Evolutionary conservation across 2,797 vertebrate genomes (phyloP), one percentile per base, ranked within the genome.

Genomic region (Lacerta agilis): DNA sequence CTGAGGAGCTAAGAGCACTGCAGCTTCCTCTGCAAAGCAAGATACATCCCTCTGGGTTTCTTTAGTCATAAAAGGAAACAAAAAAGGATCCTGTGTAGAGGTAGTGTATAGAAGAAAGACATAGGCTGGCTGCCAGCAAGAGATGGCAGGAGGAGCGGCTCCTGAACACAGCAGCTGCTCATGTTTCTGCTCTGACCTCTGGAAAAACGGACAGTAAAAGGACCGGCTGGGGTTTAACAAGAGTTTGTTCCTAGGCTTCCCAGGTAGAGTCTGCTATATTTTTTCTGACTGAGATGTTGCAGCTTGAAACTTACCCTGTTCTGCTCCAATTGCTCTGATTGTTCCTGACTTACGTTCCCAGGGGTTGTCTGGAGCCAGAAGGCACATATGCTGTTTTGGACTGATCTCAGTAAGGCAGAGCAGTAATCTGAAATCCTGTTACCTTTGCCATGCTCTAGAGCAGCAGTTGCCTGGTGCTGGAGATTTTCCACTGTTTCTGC

Each of bases 21-120:
- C 88, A 69, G 92, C 49, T 85, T 89, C 71, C 43, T 29, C 17
- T 3, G 90, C 84, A 83, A 90, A 88, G 90, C 92, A 72, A 79
- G 76, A 79, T 4, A 29, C 8, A 64, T 89, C 33, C 41, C 23
- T 67, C 1, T 0, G 75, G 75, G 80, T 88, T 88, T 83, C 76
- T 86, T 80, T 69, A 86, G 91, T 94, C 71, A 58, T 92, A 92
- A 93, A 95, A 94, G 90, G 93, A 91, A 95, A 94, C 92, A 94
- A 94, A 95, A 95, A 95, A 84, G 91, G 91, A 93, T 92, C 90
- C 92, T 90, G 86, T 91, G 88, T 11, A 0, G 91, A 92, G 90
- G 93, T 90, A 86, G 91, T 2, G 9, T 61, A 71, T 71, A 69
- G 92, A 82, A 91, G 93, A 93, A 90, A 91, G 92, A 89, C 11